phyloP scores from a whole-genome alignment of 2,113 vertebrate genomes.

The Lutjanus erythropterus region DNA sequence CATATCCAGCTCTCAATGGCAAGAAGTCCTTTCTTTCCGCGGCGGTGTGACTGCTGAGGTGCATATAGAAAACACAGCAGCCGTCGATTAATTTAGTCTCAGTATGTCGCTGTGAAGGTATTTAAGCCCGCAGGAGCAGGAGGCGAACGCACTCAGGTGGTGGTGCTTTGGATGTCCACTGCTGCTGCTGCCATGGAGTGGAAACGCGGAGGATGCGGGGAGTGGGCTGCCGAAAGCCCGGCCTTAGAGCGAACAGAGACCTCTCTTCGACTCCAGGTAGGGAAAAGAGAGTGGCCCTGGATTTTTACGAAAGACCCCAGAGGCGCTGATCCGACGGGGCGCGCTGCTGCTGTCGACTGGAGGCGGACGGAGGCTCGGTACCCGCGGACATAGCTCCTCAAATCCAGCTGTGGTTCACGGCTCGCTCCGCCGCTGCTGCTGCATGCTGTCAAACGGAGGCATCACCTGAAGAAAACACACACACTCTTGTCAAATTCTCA shows the following conservation, averaged over 20 bases:
- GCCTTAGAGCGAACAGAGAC: constrained; percentile 46
- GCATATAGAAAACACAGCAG: constrained; percentile 62
- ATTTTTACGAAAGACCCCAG: constrained; percentile 78
- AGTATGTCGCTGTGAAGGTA: constrained; percentile 49
- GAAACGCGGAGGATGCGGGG: constrained; percentile 46
- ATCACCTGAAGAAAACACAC: constrained; percentile 22
- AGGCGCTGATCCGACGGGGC: constrained; percentile 62
- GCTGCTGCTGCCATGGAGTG: constrained; percentile 27
- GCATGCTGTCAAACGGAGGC: constrained; percentile 58
- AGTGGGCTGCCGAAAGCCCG: constrained; percentile 66
- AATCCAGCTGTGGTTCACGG: constrained; percentile 85
- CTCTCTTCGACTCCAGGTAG: constrained; percentile 55
- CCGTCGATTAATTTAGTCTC: constrained; percentile 55
- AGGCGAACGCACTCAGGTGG: constrained; percentile 16
- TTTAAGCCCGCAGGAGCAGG: constrained; percentile 35
- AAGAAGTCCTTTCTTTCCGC: constrained; percentile 81
- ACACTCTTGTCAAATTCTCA: background rate
- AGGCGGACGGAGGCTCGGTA: constrained; percentile 65
- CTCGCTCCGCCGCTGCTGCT: constrained; percentile 63
- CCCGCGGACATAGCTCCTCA: constrained; percentile 71
- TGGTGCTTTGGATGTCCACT: constrained; percentile 13
- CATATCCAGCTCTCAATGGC: constrained; percentile 89
- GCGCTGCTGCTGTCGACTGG: constrained; percentile 70
- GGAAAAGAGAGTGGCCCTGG: constrained; percentile 27
- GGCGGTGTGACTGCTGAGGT: constrained; percentile 63